phyloP scores from a whole-genome alignment of 2,888 invertebrate species.

The Arge pagana region DNA sequence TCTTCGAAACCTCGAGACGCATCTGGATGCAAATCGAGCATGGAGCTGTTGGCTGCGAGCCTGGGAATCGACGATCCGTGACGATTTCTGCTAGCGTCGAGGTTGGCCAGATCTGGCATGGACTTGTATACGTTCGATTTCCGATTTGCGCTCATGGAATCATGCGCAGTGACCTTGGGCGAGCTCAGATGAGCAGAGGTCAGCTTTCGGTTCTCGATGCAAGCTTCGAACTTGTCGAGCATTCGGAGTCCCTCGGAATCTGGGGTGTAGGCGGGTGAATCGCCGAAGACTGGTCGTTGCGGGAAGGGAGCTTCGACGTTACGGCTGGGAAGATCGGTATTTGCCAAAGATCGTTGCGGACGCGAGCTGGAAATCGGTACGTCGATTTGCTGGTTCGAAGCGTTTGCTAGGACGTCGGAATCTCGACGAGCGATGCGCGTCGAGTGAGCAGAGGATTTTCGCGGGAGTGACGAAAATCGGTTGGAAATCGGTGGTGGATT shows the following conservation, averaged over 20 bases:
- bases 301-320: background rate
- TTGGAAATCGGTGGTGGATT: constrained; percentile 6
- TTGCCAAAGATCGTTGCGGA: too few species aligned
- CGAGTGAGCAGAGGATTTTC: constrained; percentile 22
- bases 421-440: too few species aligned
- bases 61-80: constrained; percentile 24
- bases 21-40: constrained; percentile 17
- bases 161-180: too few species aligned
- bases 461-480: constrained; percentile 22
- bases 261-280: constrained; percentile 4
- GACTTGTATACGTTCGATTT: constrained; percentile 28
- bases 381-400: too few species aligned
- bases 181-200: background rate
- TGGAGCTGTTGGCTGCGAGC: constrained; percentile 31
- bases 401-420: too few species aligned
- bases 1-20: background rate
- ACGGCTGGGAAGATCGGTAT: too few species aligned
- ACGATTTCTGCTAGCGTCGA: background rate
- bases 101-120: constrained; percentile 31
- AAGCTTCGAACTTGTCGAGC: constrained; percentile 24
- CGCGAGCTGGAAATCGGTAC: too few species aligned
- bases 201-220: constrained; percentile 27
- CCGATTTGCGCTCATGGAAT: too few species aligned
- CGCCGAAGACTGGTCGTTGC: background rate
- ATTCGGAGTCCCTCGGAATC: constrained; percentile 24